A percentile compares a stretch with the other conserved stretches of the same genome.
Evolutionary conservation across 2,113 vertebrate species (phyloP).

Genomic region (Halichoeres trimaculatus): DNA sequence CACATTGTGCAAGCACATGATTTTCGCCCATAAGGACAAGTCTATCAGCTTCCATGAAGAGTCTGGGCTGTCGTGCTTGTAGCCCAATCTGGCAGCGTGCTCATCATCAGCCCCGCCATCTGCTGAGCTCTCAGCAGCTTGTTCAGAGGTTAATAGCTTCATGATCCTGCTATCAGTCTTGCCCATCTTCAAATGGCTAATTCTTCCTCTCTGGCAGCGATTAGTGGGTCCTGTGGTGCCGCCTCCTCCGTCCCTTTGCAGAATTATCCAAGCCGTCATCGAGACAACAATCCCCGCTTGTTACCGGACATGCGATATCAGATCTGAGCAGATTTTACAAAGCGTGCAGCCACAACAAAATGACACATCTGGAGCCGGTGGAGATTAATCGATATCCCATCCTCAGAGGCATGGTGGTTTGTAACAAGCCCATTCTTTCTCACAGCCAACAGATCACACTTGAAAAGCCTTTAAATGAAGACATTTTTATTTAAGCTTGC

Average conservation of each 20-base stretch:
- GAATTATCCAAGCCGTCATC: constrained; percentile 58
- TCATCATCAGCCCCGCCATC: constrained; percentile 76
- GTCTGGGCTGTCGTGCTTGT: constrained; percentile 48
- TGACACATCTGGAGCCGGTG: constrained; percentile 68
- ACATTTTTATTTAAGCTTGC: constrained; percentile 34
- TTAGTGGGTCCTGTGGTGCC: constrained; percentile 57
- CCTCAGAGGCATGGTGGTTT: constrained; percentile 42
- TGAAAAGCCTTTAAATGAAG: constrained; percentile 36
- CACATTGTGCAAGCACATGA: constrained; percentile 50
- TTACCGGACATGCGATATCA: constrained; percentile 70
- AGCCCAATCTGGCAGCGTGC: constrained; percentile 68
- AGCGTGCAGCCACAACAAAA: constrained; percentile 63
- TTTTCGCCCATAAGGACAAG: constrained; percentile 33
- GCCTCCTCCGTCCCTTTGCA: constrained; percentile 53
- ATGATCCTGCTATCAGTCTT: constrained; percentile 79
- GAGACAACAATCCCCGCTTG: constrained; percentile 71
- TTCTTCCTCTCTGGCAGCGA: constrained; percentile 74
- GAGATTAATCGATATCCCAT: constrained; percentile 60
- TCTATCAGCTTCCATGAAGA: constrained; percentile 50
- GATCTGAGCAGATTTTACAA: constrained; percentile 59
- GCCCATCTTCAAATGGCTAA: constrained; percentile 81
- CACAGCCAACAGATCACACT: constrained; percentile 41
- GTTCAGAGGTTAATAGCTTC: constrained; percentile 82
- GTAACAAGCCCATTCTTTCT: constrained; percentile 32
- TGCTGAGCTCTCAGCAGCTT: constrained; percentile 81